These are phyloP conservation scores for Selene dorsalis DNA, from an alignment of 2,797 vertebrate species.

Conservation along the genomic window DNA sequence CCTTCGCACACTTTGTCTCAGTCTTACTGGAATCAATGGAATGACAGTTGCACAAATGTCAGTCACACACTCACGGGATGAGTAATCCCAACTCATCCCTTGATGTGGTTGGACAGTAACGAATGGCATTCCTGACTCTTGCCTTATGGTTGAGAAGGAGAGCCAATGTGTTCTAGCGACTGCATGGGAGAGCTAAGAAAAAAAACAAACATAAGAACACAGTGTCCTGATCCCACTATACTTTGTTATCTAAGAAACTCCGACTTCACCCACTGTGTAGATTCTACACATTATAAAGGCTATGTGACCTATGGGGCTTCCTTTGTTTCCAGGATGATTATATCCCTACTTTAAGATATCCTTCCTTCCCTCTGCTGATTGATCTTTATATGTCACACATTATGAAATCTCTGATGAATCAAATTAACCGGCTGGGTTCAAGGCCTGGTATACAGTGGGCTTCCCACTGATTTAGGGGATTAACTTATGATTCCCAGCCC, in stretches of 20 bases:
- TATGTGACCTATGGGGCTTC: not conserved
- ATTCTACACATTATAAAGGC: conserved; percentile 6
- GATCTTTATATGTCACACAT: not conserved
- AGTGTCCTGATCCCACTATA: conserved; percentile 59
- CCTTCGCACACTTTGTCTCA: conserved; percentile 15
- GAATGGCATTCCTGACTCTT: conserved; percentile 69
- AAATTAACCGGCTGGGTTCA: conserved; percentile 31
- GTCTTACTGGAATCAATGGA: conserved; percentile 56
- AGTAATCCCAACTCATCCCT: conserved; percentile 75
- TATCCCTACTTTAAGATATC: conserved; percentile 11
- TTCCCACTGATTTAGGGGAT: conserved; percentile 46
- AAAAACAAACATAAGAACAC: conserved; percentile 54
- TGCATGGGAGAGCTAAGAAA: conserved; percentile 37
- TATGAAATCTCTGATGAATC: conserved; percentile 11
- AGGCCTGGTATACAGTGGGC: conserved; percentile 37
- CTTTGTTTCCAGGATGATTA: conserved; percentile 7
- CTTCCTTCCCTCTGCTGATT: conserved; percentile 14
- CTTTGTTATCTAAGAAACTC: conserved; percentile 52
- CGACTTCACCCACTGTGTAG: conserved; percentile 15
- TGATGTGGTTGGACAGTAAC: conserved; percentile 79
- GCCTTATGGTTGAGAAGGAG: conserved; percentile 59
- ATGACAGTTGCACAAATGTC: conserved; percentile 61
- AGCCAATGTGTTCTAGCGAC: conserved; percentile 60
- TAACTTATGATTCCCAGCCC: conserved; percentile 53
- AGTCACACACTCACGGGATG: conserved; percentile 68